Conservation (phyloP, 1,140 invertebrate species). For the Chelonus insularis region DNA sequence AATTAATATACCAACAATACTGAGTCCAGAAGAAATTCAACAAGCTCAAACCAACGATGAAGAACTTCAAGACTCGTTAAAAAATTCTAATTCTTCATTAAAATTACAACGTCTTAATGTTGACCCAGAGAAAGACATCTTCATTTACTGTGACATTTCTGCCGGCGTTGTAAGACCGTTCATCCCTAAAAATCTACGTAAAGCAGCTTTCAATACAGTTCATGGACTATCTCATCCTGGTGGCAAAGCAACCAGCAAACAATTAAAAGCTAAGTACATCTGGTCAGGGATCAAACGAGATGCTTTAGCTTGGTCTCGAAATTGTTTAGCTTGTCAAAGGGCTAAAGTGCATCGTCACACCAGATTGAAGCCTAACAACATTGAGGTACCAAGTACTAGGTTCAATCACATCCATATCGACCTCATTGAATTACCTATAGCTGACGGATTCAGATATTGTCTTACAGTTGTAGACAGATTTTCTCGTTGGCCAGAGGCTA, state of each 20-base stretch:
- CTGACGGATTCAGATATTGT: constrained; percentile 42
- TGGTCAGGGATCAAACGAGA: too few relatives aligned
- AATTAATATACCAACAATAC: constrained; percentile 19
- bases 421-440: constrained; percentile 15
- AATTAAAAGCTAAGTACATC: too few relatives aligned
- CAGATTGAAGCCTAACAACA: neutral
- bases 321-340: too few relatives aligned
- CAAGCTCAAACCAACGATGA: constrained; percentile 6
- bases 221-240: too few relatives aligned
- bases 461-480: constrained; percentile 48
- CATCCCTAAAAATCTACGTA: constrained; percentile 28
- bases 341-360: constrained; percentile 1
- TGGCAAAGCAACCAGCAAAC: too few relatives aligned
- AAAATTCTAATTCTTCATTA: neutral
- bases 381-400: too few relatives aligned
- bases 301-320: too few relatives aligned
- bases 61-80: neutral
- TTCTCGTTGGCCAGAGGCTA: constrained; percentile 51
- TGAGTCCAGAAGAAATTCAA: neutral
- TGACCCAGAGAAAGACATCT: neutral
- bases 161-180: constrained; percentile 34
- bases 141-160: constrained; percentile 30
- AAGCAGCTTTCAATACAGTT: too few relatives aligned
- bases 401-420: constrained; percentile 34
- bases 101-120: constrained; percentile 30